Evolutionary conservation across 2,888 invertebrate species (phyloP).

Genomic region (Megalurothrips usitatus): DNA sequence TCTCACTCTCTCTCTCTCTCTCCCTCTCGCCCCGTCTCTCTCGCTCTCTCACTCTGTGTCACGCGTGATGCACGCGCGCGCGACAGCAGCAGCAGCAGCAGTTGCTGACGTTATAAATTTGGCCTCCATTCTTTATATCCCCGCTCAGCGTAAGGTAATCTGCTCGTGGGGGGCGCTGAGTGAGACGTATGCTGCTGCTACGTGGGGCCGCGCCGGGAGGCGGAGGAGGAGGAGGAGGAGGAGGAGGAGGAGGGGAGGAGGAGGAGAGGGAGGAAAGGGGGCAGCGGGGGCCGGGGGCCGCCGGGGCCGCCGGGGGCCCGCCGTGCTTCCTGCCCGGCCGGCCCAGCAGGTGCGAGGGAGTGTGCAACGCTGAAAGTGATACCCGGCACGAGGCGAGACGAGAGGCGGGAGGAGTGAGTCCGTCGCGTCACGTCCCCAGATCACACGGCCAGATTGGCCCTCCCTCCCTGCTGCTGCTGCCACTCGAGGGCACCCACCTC

Average conservation of each 20-base stretch:
- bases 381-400: neutral
- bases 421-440: neutral
- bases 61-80: too few relatives aligned
- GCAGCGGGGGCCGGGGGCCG: too few relatives aligned
- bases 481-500: too few relatives aligned
- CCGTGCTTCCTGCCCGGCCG: too few relatives aligned
- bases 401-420: neutral
- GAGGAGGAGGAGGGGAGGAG: neutral
- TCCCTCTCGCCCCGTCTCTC: too few relatives aligned
- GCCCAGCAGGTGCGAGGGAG: neutral
- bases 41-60: too few relatives aligned
- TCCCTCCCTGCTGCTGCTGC: too few relatives aligned
- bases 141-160: neutral
- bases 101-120: conserved; percentile 6
- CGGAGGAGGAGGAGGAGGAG: neutral
- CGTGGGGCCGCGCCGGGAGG: too few relatives aligned
- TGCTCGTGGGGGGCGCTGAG: neutral
- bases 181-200: neutral
- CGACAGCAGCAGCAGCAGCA: neutral
- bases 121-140: neutral
- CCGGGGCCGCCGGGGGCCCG: neutral
- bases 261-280: too few relatives aligned
- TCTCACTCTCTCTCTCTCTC: too few relatives aligned
- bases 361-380: conserved; percentile 1
- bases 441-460: conserved; percentile 17